Evolutionary conservation across 37 sponge, comb jelly and placozoan species (phyloP).

Genomic region (Halisarca cf. caerulea): DNA sequence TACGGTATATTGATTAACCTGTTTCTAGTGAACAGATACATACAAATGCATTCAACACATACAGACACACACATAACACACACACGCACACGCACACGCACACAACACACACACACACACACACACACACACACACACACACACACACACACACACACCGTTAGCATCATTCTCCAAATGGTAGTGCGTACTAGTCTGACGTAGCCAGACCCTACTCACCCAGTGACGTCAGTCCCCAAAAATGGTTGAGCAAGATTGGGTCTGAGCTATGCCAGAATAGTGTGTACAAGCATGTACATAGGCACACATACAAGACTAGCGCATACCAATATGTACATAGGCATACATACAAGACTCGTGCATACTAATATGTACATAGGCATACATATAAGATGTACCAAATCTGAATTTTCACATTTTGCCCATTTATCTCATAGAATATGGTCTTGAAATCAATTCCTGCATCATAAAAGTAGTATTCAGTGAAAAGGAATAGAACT

Average conservation of each 20-base stretch:
- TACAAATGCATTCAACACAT: too few species aligned
- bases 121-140: not conserved
- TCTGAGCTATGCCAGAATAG: too few species aligned
- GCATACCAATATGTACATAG: too few species aligned
- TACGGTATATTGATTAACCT: too few species aligned
- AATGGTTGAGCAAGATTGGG: too few species aligned
- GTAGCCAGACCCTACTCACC: too few species aligned
- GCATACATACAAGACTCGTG: not conserved
- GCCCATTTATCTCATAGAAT: not conserved
- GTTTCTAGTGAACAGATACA: not conserved
- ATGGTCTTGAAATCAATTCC: constrained; percentile 21
- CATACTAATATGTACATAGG: not conserved
- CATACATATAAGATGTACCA: not conserved
- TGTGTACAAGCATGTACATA: too few species aligned
- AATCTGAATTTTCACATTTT: constrained; percentile 11
- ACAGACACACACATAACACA: not conserved
- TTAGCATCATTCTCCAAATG: too few species aligned
- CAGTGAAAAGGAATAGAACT: too few species aligned
- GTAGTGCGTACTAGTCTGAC: too few species aligned
- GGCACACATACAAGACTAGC: too few species aligned
- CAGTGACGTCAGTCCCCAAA: too few species aligned
- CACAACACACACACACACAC: not conserved
- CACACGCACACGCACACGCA: not conserved
- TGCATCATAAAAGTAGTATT: not conserved
- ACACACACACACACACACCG: constrained; percentile 10